Conservation (phyloP, 1,140 invertebrate species). For the Dryas iulia region DNA sequence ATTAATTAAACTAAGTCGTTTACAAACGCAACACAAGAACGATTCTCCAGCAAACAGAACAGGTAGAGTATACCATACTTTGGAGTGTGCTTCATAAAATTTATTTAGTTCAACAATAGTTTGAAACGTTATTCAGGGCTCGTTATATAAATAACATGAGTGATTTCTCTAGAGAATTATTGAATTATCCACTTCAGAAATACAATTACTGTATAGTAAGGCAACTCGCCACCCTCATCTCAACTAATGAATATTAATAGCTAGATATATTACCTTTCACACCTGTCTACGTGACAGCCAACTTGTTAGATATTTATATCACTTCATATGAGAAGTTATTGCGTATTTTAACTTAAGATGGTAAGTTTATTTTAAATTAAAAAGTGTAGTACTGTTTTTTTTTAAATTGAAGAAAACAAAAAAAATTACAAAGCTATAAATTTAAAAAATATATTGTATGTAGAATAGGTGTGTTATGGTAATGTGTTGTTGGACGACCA, state of each 20-base stretch:
- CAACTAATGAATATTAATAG: constrained; percentile 12
- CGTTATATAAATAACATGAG: constrained; percentile 8
- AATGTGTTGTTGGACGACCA: too few relatives aligned
- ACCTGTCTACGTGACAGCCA: neutral
- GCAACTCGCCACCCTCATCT: constrained; percentile 7
- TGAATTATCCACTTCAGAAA: constrained; percentile 10
- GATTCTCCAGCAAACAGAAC: neutral
- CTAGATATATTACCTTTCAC: neutral
- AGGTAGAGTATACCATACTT: neutral
- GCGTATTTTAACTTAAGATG: too few relatives aligned
- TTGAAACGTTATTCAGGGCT: neutral
- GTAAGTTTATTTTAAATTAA: too few relatives aligned
- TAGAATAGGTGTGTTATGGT: too few relatives aligned
- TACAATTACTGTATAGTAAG: constrained; percentile 1
- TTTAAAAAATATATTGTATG: too few relatives aligned
- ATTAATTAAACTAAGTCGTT: too few relatives aligned
- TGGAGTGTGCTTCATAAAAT: neutral
- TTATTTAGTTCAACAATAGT: neutral
- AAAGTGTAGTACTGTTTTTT: too few relatives aligned
- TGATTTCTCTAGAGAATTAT: constrained; percentile 7
- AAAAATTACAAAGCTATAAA: too few relatives aligned
- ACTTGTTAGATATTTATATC: neutral
- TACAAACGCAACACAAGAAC: too few relatives aligned
- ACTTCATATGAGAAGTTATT: neutral
- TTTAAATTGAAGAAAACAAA: too few relatives aligned